Base-by-base conservation (phyloP, 92 coral and sea anemone genomes). In the Nematostella vectensis region DNA sequence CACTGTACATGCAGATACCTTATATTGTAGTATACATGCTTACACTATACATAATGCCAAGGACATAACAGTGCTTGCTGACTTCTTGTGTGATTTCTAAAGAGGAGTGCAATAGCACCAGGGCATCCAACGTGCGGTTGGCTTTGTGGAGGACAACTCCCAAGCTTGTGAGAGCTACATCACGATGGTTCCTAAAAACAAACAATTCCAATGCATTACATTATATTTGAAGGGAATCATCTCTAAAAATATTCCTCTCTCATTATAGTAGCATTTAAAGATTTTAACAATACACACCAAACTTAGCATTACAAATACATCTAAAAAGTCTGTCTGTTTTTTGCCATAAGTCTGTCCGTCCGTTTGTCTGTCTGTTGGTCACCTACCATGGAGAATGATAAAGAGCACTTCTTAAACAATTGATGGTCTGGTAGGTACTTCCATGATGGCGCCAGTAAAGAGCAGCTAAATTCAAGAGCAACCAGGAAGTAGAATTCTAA, bases 401-500 rank as follows among this genome's bases (percentile, higher is more conserved):
- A 29, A 89, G 60, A 21, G 97, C 97, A 59, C 76, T 81, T 31
- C 97, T 68, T 1, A 89, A 83, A 75, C 97, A 89, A 27, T 89
- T 82, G 6, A 81, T 65, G 15, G 97, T 89, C 38, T 89, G 83
- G 9, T 63, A 27, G 1, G 81, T 86, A 51, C 83, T 86, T 3
- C 97, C 97, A 69, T 89, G 72, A 2, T 85, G 56, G 13, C 97
- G 71, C 97, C 97, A 89, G 45, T 86, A 89, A n/a, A 80, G 69
- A 12, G 97, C 95, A 0, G 97, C 97, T 48, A 89, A 59, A 57
- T 89, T 89, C 1, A 87, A 78, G 19, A 89, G 31, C 19, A 89
- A 67, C 95, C 95, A 89, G 3, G 97, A 89, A 4, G 73, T 89
- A 21, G 85, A 67, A 59, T 89, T 89, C 97, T 89, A 45, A 23